These are phyloP conservation scores for Plusia festucae DNA, from an alignment of 2,888 invertebrate genomes.

Conservation along the genomic window DNA sequence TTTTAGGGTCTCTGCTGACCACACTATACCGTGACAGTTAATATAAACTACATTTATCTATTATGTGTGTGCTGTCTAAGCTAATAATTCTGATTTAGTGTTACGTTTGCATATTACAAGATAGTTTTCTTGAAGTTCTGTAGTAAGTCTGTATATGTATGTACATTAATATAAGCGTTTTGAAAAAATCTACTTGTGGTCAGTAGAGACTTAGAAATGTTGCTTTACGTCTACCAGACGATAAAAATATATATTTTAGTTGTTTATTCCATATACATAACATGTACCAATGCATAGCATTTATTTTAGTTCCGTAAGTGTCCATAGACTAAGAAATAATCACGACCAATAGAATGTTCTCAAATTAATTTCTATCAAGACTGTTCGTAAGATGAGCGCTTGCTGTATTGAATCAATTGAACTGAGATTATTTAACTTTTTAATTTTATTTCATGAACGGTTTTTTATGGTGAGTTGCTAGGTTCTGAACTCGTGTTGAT, in stretches of 20 bases:
- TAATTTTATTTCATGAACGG: background rate
- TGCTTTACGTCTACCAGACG: constrained; percentile 26
- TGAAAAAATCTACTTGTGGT: too few relatives aligned
- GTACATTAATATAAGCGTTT: too few relatives aligned
- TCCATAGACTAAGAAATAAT: constrained; percentile 31
- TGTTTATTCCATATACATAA: constrained; percentile 21
- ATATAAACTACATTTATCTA: background rate
- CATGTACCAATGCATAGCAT: constrained; percentile 54
- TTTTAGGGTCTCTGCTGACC: constrained; percentile 28
- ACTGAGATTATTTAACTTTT: background rate
- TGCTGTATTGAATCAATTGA: background rate
- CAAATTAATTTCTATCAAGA: constrained; percentile 21
- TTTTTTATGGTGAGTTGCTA: background rate
- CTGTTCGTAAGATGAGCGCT: constrained; percentile 19
- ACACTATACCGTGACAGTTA: background rate
- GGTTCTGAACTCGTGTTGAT: background rate
- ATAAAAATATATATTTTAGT: constrained; percentile 21
- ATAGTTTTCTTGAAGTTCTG: too few relatives aligned
- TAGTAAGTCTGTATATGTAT: too few relatives aligned
- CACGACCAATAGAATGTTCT: constrained; percentile 43
- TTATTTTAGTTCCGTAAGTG: constrained; percentile 48
- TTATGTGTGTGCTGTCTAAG: background rate
- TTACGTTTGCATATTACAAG: too few relatives aligned
- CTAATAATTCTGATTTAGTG: too few relatives aligned
- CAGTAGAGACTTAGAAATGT: constrained; percentile 19